Evolutionary conservation across 2,113 vertebrate genomes (phyloP).

Genomic region (Steatornis caripensis): DNA sequence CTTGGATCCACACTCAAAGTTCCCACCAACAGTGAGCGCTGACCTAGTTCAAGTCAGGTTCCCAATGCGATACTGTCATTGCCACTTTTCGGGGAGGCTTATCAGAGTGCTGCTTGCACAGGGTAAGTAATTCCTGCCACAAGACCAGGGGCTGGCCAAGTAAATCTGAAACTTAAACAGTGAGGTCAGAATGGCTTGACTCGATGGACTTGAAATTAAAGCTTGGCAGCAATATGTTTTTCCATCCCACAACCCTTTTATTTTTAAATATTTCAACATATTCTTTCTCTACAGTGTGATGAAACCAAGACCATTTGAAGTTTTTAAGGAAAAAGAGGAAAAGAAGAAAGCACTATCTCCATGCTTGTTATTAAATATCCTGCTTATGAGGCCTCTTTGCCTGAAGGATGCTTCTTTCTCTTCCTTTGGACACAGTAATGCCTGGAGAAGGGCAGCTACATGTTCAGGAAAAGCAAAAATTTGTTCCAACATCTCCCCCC

Average conservation of each 20-base stretch:
- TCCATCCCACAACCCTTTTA: neutral
- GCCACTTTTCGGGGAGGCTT: neutral
- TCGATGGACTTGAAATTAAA: neutral
- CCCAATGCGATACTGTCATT: neutral
- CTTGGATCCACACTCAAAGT: neutral
- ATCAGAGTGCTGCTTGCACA: neutral
- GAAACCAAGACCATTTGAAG: neutral
- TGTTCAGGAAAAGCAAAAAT: neutral
- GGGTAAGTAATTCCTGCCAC: neutral
- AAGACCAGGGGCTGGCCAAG: neutral
- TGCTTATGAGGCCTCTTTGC: neutral
- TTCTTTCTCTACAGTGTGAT: neutral
- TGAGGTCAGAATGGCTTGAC: neutral
- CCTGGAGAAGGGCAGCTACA: neutral
- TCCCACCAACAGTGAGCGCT: accelerated
- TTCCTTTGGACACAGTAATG: neutral
- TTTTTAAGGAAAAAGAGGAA: neutral
- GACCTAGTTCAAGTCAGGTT: neutral
- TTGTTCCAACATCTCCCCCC: neutral
- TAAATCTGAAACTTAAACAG: neutral
- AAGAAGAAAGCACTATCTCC: neutral
- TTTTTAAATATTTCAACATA: neutral
- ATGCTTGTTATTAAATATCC: neutral
- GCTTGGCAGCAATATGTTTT: neutral
- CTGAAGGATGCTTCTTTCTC: neutral